Evolutionary conservation across 2,797 vertebrate species (phyloP).

Genomic region (Pseudocheirus occidentalis): DNA sequence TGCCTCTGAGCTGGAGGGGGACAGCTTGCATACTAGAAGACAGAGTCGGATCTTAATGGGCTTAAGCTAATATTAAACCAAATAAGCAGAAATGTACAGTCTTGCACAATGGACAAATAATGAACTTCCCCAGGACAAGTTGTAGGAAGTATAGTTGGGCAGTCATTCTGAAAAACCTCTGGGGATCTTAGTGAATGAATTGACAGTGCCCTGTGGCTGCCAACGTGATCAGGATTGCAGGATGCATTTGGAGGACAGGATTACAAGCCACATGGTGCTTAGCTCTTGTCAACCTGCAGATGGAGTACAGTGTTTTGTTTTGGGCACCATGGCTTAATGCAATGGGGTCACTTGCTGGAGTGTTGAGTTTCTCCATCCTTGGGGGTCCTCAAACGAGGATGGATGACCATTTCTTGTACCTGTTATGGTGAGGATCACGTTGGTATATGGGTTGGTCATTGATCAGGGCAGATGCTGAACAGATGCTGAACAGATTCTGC

Average conservation of each 20-base stretch:
- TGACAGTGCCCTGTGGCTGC: background rate
- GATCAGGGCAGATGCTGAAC: background rate
- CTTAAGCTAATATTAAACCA: background rate
- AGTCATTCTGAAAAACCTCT: background rate
- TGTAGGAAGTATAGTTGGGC: too few species aligned
- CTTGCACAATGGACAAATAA: background rate
- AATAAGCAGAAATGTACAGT: background rate
- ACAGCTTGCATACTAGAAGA: background rate
- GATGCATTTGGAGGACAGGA: too few species aligned
- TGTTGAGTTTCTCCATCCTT: background rate
- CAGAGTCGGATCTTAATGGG: background rate
- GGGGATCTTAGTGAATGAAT: background rate
- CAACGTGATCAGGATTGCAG: too few species aligned
- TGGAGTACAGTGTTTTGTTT: background rate
- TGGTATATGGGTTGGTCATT: too few species aligned
- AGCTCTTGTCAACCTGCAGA: background rate
- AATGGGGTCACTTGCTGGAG: too few species aligned
- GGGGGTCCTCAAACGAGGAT: slow-evolving; percentile 1
- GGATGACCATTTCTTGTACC: slow-evolving; percentile 10
- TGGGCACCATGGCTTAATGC: too few species aligned
- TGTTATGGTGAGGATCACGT: background rate
- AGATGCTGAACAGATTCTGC: background rate
- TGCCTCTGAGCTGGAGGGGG: background rate
- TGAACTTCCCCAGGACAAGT: too few species aligned
- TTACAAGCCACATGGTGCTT: too few species aligned